phyloP scores from a whole-genome alignment of 2,888 invertebrate species.

The Pogonocherus hispidulus region DNA sequence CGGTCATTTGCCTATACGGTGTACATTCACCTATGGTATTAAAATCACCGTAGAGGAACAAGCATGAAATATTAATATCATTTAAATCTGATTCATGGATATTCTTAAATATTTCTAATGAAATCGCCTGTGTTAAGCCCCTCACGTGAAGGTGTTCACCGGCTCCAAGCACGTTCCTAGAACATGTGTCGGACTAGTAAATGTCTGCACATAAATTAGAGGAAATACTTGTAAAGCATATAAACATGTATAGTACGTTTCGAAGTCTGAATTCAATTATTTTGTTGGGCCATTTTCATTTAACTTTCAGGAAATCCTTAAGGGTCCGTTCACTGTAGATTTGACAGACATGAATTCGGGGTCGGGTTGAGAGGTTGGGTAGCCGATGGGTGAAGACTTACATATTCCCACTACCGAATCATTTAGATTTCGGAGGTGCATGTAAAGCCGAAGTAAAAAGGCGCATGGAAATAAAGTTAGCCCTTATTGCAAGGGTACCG shows the following conservation, averaged over 20 bases:
- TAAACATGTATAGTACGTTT: background rate
- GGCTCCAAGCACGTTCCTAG: constrained; percentile 14
- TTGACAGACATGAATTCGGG: too few relatives aligned
- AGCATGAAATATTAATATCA: background rate
- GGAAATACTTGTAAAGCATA: constrained; percentile 1
- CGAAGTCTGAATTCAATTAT: too few relatives aligned
- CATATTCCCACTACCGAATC: too few relatives aligned
- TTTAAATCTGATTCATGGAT: constrained; percentile 1
- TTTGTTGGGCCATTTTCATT: too few relatives aligned
- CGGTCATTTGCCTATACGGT: background rate
- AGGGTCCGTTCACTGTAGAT: too few relatives aligned
- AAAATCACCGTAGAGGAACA: background rate
- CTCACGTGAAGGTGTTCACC: constrained; percentile 6
- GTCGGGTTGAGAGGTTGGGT: too few relatives aligned
- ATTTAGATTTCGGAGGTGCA: too few relatives aligned
- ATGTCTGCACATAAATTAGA: constrained; percentile 14
- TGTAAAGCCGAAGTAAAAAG: too few relatives aligned
- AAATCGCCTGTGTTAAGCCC: background rate
- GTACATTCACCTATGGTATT: background rate
- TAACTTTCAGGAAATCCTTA: too few relatives aligned
- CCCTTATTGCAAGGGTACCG: too few relatives aligned
- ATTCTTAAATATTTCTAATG: constrained; percentile 12
- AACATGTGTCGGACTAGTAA: constrained; percentile 16
- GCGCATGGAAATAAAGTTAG: too few relatives aligned
- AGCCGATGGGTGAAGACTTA: too few relatives aligned